Base-by-base conservation (phyloP, 2,113 vertebrate genomes). In the Calidris pygmaea region DNA sequence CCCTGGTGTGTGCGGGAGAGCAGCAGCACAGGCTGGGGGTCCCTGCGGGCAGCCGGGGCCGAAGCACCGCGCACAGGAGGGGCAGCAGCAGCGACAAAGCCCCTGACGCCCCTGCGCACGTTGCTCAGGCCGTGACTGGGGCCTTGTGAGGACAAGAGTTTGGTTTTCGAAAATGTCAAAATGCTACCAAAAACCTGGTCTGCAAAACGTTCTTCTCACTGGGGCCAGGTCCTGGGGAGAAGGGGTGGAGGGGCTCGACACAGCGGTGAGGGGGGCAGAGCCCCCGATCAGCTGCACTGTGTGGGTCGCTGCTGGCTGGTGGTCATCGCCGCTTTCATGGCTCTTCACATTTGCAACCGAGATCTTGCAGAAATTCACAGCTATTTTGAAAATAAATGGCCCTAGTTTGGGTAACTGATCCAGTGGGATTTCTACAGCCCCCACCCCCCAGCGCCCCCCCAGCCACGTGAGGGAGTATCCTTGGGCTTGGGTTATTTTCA, bases 401-500 rank as follows among this genome's bases (percentile, higher is more conserved):
- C 71, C 92, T 70, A 14, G 16, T 84, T 21, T 72, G 37, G 85
- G 20, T 45, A 63, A 60, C 29, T 45, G 89, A 92, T 82, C 26
- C 19, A 52, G 71, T 74, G 75, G 50, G 59, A 68, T 76, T 79
- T 85, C 82, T 80, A 3, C 47, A 93, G 66, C 55, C 71, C 63
- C 30, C 37, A 8, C 37, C 45, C 45, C 45, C 17, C 17, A 41
- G 14, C 6, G 58, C 58, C 71, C 63, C 30, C 53, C 41, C 37
- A 81, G 59, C n/a, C 81, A 53, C 48, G 43, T 74, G 78, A 96
- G 92, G 67, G 72, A 92, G 32, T 68, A 58, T 62, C 86, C 88
- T 95, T 10, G 20, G 63, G 70, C 90, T 87, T 77, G 59, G 73
- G 94, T 93, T 92, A 85, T 94, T 88, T 91, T 87, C 90, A 84